Base-by-base conservation (phyloP, 1,140 invertebrate species). In the Zaprionus vittiger region DNA sequence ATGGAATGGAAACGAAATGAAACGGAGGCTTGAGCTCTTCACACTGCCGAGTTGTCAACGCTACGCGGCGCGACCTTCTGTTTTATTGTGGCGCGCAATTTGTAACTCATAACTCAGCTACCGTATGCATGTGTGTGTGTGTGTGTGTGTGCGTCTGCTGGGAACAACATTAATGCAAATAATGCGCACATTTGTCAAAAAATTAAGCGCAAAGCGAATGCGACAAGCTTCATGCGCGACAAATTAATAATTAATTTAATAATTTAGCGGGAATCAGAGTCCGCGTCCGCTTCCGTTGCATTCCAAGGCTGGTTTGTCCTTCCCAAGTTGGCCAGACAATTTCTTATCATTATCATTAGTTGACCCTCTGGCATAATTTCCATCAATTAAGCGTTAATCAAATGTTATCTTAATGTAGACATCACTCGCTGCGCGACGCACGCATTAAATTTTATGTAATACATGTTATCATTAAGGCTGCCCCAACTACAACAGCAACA, bases 351-450 rank as follows among this genome's bases (percentile, higher is more conserved):
- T 81, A 75, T 79, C 72, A 81, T 85, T 85, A 85, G 81, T 55
- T 66, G 68, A 70, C 67, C 71, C 67, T 70, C 68, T 79, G 67
- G 37, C 55, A 69, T 73, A 65, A 80, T 85, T 82, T 85, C 66
- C 79, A 80, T 82, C 70, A 86, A 82, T 86, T 86, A 86, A 73
- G 73, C 61, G 73, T 64, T 77, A 86, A 82, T 77, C 77, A 82
- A 82, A 77, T 77, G 61, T 78, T 80, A 86, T 86, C 68, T 86
- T 83, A 83, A 87, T 87, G 83, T 75, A 86, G 83, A 77, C 83
- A 86, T 86, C 83, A 79, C 55, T 82, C 67, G 69, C 52, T 75
- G 77, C 64, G 37, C 67, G 61, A 41, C 56, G 59, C 68, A 68
- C 47, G 66, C 70, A 77, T 83, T 70, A 55, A 78, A 67, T 64